Percentiles rank a stretch among this genome's conserved stretches.
phyloP scores from a whole-genome alignment of 2,113 vertebrate genomes.

The Ammospiza nelsoni region DNA sequence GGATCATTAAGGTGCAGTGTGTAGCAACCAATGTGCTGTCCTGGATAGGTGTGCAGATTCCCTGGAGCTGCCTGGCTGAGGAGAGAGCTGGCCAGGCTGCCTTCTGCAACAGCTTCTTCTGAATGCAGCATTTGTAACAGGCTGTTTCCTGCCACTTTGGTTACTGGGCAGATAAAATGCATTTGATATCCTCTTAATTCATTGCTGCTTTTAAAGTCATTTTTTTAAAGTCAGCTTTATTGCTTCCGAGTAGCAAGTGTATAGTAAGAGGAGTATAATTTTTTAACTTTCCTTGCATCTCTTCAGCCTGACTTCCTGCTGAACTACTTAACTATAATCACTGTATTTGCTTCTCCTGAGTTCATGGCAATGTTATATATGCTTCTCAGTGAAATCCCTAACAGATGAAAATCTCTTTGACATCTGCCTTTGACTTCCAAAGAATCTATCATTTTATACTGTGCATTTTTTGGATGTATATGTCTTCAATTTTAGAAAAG shows the following conservation, averaged over 20 bases:
- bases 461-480: background rate
- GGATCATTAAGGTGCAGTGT: background rate
- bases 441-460: background rate
- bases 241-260: background rate
- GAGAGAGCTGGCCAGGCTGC: background rate
- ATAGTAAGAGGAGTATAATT: background rate
- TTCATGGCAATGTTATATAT: background rate
- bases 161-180: background rate
- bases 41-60: background rate
- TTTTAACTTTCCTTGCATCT: background rate
- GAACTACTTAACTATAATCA: background rate
- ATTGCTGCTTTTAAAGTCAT: background rate
- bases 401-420: background rate
- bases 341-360: background rate
- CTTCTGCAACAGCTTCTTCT: background rate
- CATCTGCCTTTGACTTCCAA: background rate
- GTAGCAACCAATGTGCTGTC: fast-evolving
- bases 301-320: background rate
- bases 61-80: background rate
- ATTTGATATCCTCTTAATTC: background rate
- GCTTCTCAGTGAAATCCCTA: background rate
- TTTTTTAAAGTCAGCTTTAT: background rate
- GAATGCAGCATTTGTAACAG: fast-evolving
- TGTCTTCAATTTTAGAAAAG: background rate
- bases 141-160: background rate